Base-by-base conservation (phyloP, 2,113 vertebrate species). In the Caranx ignobilis region DNA sequence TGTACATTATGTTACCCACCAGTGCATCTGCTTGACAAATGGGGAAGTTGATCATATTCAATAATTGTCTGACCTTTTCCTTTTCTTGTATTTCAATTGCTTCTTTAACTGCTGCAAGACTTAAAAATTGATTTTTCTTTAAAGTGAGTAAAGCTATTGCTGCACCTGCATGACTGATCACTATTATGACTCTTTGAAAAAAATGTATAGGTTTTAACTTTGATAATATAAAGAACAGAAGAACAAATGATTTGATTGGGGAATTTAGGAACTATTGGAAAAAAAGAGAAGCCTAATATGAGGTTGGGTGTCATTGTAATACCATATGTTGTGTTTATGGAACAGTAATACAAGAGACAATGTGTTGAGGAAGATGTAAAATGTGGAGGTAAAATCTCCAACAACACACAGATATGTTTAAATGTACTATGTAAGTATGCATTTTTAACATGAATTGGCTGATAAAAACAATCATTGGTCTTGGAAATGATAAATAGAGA, bases 21-120 rank as follows among this genome's bases (percentile, higher is more conserved):
- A 59, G 65, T 76, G 85, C 84, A 89, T 86, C 79, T 62, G 86
- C 83, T 60, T 90, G 89, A 94, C 83, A 91, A 87, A 92, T 87
- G 88, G 81, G 73, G 70, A 83, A 87, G 89, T 93, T 86, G 69
- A 93, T 94, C 87, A 92, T 89, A 82, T 92, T 88, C 87, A 87
- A 89, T 90, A 92, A 92, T 93, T 84, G 89, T 91, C 73, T 89
- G 91, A 90, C 89, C 90, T 91, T 91, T 87, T 85, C 71, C 45
- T 64, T 71, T 50, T 76, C 75, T 81, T 81, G 77, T 87, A 76
- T 83, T 83, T 82, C 87, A 85, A 69, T 63, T 72, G 81, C 79
- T 70, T 81, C 83, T 60, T 65, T 60, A 37, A 39, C n/a, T 13
- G 69, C 41, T 0, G 50, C 32, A 62, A 2, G 11, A 64, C 65